Conservation (phyloP, 2,797 vertebrate species). For the Ambastaia sidthimunki region DNA sequence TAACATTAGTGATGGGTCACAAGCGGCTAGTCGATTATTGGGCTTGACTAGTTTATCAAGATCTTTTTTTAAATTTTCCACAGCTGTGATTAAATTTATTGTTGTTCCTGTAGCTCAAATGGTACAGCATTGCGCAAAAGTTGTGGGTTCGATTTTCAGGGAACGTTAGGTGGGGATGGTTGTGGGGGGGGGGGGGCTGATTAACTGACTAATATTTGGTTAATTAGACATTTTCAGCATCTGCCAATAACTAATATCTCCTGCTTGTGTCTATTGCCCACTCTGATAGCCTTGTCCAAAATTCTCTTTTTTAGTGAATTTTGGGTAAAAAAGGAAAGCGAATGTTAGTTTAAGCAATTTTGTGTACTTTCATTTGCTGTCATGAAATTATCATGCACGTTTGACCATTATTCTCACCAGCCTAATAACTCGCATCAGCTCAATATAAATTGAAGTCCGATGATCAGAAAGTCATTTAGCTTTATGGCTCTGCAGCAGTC, state of each 20-base stretch:
- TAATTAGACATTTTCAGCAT: neutral
- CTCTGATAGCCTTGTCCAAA: too few relatives aligned
- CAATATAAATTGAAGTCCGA: neutral
- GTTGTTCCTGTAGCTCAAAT: too few relatives aligned
- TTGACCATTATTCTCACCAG: too few relatives aligned
- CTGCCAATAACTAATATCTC: neutral
- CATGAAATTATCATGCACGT: too few relatives aligned
- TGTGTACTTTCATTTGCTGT: neutral
- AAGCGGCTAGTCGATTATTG: neutral
- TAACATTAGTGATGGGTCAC: constrained; percentile 14
- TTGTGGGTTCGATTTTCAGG: too few relatives aligned
- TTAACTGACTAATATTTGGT: neutral
- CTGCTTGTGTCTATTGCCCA: neutral
- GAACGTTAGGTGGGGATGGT: too few relatives aligned
- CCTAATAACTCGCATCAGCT: too few relatives aligned
- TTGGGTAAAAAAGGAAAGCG: too few relatives aligned
- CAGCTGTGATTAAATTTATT: too few relatives aligned
- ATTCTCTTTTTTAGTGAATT: too few relatives aligned
- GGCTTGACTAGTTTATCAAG: neutral
- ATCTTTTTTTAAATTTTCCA: too few relatives aligned
- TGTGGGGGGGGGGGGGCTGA: neutral
- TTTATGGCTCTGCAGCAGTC: constrained; percentile 46
- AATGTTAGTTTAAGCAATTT: neutral
- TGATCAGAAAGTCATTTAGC: constrained; percentile 32
- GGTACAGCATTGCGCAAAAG: too few relatives aligned